phyloP scores from a whole-genome alignment of 2,113 vertebrate genomes.

The Sinosuthora webbiana region DNA sequence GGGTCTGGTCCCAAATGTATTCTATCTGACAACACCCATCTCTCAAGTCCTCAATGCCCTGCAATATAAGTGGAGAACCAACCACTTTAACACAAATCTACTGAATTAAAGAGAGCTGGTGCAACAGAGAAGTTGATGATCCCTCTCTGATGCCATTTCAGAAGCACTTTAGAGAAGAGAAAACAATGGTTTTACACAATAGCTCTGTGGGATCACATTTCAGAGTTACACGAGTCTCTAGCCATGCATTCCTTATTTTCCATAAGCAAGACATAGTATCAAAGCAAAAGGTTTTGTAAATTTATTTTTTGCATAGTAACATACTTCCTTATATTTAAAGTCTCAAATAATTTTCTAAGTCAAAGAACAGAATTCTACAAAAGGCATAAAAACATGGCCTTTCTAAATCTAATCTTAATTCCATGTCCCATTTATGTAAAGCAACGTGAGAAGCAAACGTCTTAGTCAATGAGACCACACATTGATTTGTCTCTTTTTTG shows the following conservation, averaged over 20 bases:
- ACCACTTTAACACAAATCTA: background rate
- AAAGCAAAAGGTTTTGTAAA: background rate
- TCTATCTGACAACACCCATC: background rate
- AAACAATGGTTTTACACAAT: background rate
- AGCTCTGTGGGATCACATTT: background rate
- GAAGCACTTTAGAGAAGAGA: background rate
- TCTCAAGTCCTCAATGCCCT: background rate
- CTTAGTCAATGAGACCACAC: background rate
- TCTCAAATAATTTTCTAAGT: background rate
- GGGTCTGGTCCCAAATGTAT: background rate
- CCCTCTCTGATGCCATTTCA: background rate
- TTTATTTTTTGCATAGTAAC: background rate
- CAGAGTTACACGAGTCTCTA: background rate
- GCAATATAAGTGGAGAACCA: background rate
- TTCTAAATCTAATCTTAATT: background rate
- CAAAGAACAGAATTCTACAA: background rate
- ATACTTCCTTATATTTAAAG: background rate
- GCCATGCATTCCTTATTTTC: background rate
- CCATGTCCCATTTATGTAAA: background rate
- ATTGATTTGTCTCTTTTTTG: background rate
- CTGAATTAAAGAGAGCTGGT: background rate
- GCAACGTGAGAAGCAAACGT: background rate
- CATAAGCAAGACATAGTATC: background rate
- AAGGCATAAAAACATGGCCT: background rate
- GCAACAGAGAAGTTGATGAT: background rate